A percentile compares a stretch with the other conserved stretches of the same genome.
Evolutionary conservation across 1,140 invertebrate species (phyloP).

Genomic region (Penaeus vannamei): DNA sequence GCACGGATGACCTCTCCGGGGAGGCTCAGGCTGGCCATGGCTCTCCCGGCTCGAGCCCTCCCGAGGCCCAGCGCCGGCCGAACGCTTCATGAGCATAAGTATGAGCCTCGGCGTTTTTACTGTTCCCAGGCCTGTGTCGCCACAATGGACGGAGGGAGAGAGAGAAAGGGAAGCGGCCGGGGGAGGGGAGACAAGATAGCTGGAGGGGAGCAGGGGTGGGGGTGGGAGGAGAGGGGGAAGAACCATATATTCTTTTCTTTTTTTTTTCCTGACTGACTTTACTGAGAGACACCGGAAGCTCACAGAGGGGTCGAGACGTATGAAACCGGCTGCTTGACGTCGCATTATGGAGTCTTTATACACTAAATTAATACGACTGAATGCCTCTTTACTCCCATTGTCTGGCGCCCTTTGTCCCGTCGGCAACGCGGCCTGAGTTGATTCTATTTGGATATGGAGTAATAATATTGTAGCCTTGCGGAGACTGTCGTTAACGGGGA

Average conservation of each 20-base stretch:
- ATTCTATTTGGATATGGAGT: conserved; percentile 56
- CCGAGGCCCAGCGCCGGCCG: no score
- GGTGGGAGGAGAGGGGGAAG: background rate
- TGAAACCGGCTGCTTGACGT: conserved; percentile 62
- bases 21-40: no score
- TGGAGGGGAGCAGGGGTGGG: background rate
- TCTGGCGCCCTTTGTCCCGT: conserved; percentile 52
- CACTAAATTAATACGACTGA: conserved; percentile 65
- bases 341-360: conserved; percentile 64
- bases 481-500: background rate
- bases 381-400: conserved; percentile 65
- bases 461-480: conserved; percentile 46
- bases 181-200: background rate
- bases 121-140: no score
- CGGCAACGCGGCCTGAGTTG: conserved; percentile 52
- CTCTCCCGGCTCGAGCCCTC: no score
- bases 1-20: no score
- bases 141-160: background rate
- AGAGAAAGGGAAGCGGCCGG: background rate
- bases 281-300: conserved; percentile 53
- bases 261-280: conserved; percentile 14
- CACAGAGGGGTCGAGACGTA: conserved; percentile 33
- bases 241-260: conserved; percentile 28
- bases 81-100: no score
- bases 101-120: no score